Evolutionary conservation across 2,888 invertebrate genomes (phyloP).

Genomic region (Melinaea marsaeus): DNA sequence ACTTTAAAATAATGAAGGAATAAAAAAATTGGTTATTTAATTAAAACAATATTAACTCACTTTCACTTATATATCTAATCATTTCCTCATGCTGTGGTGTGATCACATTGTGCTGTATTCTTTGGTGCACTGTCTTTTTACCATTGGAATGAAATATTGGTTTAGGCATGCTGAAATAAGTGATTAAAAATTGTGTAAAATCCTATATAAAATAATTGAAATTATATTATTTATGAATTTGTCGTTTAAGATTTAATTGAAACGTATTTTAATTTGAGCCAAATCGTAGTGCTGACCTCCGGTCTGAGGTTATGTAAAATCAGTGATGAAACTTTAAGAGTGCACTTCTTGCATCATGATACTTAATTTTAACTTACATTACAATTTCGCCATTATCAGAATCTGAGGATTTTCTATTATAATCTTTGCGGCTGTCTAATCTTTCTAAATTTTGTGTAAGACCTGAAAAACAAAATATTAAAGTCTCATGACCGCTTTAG

Average conservation of each 20-base stretch:
- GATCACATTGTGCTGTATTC: slow-evolving; percentile 78
- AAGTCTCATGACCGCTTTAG: slow-evolving; percentile 32
- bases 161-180: slow-evolving; percentile 82
- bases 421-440: slow-evolving; percentile 85
- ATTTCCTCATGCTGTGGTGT: slow-evolving; percentile 92
- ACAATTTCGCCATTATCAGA: slow-evolving; percentile 81
- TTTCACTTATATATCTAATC: slow-evolving; percentile 90
- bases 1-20: background rate
- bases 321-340: slow-evolving; percentile 60
- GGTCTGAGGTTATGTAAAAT: slow-evolving; percentile 72
- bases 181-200: slow-evolving; percentile 1
- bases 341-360: slow-evolving; percentile 39
- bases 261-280: background rate
- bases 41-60: slow-evolving; percentile 75
- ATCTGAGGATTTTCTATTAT: slow-evolving; percentile 82
- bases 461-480: slow-evolving; percentile 74
- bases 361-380: slow-evolving; percentile 71
- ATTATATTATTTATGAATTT: background rate
- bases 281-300: slow-evolving; percentile 28
- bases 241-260: background rate
- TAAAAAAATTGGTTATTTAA: slow-evolving; percentile 4
- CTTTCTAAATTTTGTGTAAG: slow-evolving; percentile 89
- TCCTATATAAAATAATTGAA: background rate
- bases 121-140: slow-evolving; percentile 78
- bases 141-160: slow-evolving; percentile 88